Evolutionary conservation across 1,140 invertebrate species (phyloP), one percentile per base, ranked within the genome.

Genomic region (Eumeta japonica): DNA sequence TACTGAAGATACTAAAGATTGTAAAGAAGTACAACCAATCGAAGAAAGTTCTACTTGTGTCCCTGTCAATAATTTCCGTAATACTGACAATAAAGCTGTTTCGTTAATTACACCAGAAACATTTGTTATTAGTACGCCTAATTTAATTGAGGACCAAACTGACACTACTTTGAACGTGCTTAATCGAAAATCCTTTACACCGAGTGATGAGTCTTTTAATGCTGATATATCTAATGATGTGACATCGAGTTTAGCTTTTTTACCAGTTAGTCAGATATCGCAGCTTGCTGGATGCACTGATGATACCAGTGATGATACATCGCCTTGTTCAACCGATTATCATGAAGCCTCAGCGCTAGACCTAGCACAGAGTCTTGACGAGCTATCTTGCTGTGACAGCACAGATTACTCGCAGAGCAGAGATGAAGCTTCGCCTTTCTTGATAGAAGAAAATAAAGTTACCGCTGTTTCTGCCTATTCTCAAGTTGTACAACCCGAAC

Each of bases 281-380:
- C 58, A 56, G 34, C 28, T 30, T 5, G 43, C 52, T 31, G 48
- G 51, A 17, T 43, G 50, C 29, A 47, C 45, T 11, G 65, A 70
- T 37, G 59, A 70, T 41, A 74, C 70, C 2, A 74, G 60, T 55
- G 64, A 67, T 29, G 65, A 67, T 37, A 74, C 66, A 9, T 73
- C 68, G 13, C 61, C 68, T 12, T 71, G 66, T 39, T 71, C 66
- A 33, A 68, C 66, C 2, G 70, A 74, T 45, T 74, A 74, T 37
- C 70, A 72, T 16, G 70, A 74, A 48, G 67, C 70, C 5, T 74
- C 70, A 15, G 67, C 70, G 3, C 55, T 74, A n/a, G 70, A 74
- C 41, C 35, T 67, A 45, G 59, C 54, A 30, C 63, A 65, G 49
- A 70, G 65, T 43, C 56, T 71, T 40, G 66, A 63, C 27, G 66